These are phyloP conservation scores for Ficedula albicollis DNA, from an alignment of 2,797 vertebrate genomes.

Conservation along the genomic window DNA sequence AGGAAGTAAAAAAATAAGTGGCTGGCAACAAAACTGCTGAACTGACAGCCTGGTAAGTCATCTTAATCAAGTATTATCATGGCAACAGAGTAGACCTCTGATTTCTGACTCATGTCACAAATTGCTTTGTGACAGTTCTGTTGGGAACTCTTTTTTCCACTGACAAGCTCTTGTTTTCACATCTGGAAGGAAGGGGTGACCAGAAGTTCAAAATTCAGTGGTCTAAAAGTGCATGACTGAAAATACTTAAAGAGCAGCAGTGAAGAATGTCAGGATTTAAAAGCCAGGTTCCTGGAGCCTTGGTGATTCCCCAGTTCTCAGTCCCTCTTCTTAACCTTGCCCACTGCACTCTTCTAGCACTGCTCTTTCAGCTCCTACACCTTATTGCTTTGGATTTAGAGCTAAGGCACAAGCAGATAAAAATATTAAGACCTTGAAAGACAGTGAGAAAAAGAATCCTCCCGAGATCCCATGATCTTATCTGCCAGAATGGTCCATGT, in stretches of 20 bases:
- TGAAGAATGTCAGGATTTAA: background rate
- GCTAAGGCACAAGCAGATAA: background rate
- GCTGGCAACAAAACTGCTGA: background rate
- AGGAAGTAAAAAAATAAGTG: constrained; percentile 27
- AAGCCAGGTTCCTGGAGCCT: background rate
- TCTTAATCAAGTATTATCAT: background rate
- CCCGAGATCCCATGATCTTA: background rate
- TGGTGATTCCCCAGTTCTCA: background rate
- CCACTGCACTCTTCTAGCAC: fast-evolving
- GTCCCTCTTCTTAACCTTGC: background rate
- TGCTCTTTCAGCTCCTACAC: background rate
- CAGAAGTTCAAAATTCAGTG: constrained; percentile 44
- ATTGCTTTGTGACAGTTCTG: background rate
- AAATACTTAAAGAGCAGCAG: constrained; percentile 8
- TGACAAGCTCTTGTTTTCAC: constrained; percentile 50
- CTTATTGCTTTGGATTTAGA: background rate
- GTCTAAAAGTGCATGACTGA: constrained; percentile 15
- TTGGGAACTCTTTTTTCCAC: constrained; percentile 29
- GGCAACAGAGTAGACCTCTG: background rate
- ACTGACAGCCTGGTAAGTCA: background rate
- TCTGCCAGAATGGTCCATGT: background rate
- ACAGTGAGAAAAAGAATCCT: background rate
- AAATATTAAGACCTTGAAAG: background rate
- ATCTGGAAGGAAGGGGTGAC: constrained; percentile 49
- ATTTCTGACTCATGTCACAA: constrained; percentile 33